Evolutionary conservation across 2,113 vertebrate species (phyloP).

Genomic region (Prochilodus magdalenae): DNA sequence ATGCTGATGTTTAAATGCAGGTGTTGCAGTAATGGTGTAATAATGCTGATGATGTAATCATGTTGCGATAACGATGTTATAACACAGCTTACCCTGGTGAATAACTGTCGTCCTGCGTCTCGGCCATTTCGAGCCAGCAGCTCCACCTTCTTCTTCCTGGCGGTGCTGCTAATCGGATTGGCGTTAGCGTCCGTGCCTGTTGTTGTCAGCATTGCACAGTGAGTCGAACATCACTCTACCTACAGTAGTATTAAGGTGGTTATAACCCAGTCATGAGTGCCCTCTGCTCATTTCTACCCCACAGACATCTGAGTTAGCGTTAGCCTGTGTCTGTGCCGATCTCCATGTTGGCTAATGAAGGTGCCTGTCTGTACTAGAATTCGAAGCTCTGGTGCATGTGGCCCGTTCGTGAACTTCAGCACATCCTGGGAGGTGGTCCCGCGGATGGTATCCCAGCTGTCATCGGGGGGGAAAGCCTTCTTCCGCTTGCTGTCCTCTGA

Average conservation of each 20-base stretch:
- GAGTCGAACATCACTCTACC: slow-evolving; percentile 59
- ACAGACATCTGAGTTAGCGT: too few species aligned
- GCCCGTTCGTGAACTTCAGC: slow-evolving; percentile 85
- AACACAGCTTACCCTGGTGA: slow-evolving; percentile 82
- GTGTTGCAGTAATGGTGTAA: neutral
- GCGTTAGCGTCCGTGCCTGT: slow-evolving; percentile 85
- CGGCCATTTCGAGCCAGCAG: slow-evolving; percentile 90
- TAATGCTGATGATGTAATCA: neutral
- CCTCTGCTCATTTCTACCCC: slow-evolving; percentile 46
- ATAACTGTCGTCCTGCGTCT: slow-evolving; percentile 84
- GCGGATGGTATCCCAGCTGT: slow-evolving; percentile 69
- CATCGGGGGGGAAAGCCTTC: slow-evolving; percentile 66
- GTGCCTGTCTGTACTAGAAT: slow-evolving; percentile 74
- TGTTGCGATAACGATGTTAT: neutral
- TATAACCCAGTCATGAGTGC: slow-evolving; percentile 63
- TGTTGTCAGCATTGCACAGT: slow-evolving; percentile 85
- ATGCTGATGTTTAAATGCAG: slow-evolving; percentile 54
- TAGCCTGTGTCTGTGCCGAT: too few species aligned
- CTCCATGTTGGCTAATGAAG: too few species aligned
- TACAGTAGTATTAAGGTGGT: too few species aligned
- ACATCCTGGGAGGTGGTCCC: slow-evolving; percentile 87
- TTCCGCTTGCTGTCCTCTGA: slow-evolving; percentile 83
- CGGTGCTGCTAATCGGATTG: slow-evolving; percentile 89
- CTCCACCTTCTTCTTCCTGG: slow-evolving; percentile 93
- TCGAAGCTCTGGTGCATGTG: slow-evolving; percentile 87